Base-by-base conservation (phyloP, 1,140 invertebrate species). In the Agrypnia vestita region DNA sequence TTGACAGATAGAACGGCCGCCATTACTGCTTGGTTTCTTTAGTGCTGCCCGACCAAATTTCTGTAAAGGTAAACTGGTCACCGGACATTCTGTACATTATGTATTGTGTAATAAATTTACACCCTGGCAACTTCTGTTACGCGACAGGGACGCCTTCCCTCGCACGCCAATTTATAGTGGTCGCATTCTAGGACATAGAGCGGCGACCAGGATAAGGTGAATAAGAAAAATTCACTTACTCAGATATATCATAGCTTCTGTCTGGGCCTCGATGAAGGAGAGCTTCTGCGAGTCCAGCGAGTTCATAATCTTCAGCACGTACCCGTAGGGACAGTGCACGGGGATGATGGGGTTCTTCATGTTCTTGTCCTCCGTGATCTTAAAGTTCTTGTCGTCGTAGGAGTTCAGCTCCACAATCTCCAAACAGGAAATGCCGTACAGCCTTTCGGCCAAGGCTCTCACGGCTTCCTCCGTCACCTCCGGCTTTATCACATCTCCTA, bases 351-450 rank as follows among this genome's bases (percentile, higher is more conserved):
- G 90, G 86, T 94, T 94, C 82, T 91, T 90, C 67, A 91, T 87
- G 73, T 91, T 89, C 0, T 85, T 85, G 25, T 87, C 86, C 49
- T 91, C 87, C 3, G 86, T 90, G 15, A 89, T 86, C 80, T 87
- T 86, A 84, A 92, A 97, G 87, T 97, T 97, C 84, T 91, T 93
- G 86, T 97, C 96, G 84, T 97, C 95, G 84, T 97, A 97, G 11
- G 93, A 92, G 78, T 95, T 93, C 0, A 97, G 85, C 84, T 95
- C 92, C 13, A 87, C 90, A 1, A 96, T 90, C 25, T 90, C 90
- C n/a, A 88, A 88, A 0, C 92, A 91, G 8, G 90, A 90, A 10
- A 96, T 90, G 1, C 94, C 94, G 84, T 95, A 97, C 0, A 95
- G 87, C 3, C 91, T 87, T 82, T 92, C 87, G 0, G 93, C 87